Base-by-base conservation (phyloP, 92 coral and sea anemone species). In the Palythoa heliodiscus region DNA sequence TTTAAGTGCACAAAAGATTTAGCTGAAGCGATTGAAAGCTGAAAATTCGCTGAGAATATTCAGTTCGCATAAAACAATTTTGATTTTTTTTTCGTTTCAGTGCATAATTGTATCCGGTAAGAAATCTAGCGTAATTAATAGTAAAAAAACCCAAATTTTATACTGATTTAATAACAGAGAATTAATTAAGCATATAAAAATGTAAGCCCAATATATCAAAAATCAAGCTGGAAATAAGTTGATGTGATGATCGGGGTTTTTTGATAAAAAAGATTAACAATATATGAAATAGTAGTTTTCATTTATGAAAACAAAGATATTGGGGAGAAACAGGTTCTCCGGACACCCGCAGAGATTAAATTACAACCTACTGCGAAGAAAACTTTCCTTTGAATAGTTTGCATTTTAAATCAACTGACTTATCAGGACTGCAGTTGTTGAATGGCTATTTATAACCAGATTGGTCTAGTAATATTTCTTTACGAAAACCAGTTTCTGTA, bases 301-400 rank as follows among this genome's bases (percentile, higher is more conserved):
- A 14, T 58, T 58, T 5, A 58, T 9, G 22, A 25, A 69, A 1
- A 6, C 5, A 23, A 24, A 11, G 39, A 69, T 14, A 69, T 35
- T n/a, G 7, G 14, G 6, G 7, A 29, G 52, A 23, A 80, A 23
- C 38, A 16, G 68, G 19, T 55, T 37, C 17, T 54, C 22, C 50
- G 9, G 38, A 63, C 43, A 52, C 40, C 74, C 73, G 74, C 48
- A 6, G 60, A 5, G 74, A 1, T 13, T n/a, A 22, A 79, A 29
- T 61, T 52, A 64, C 53, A 40, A 43, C 84, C 73, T 43, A 70
- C 25, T 40, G 84, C 7, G 84, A 67, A 14, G 22, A 17, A 13
- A 80, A 69, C 73, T 22, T 48, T 23, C 38, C 29, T 40, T 43
- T 14, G 25, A 43, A 64, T 63, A 50, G 47, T 80, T 80, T 80